Percentiles rank a stretch among this genome's conserved stretches.
These are phyloP conservation scores for Onychomys torridus DNA, from an alignment of 2,797 vertebrate species.

Conservation along the genomic window DNA sequence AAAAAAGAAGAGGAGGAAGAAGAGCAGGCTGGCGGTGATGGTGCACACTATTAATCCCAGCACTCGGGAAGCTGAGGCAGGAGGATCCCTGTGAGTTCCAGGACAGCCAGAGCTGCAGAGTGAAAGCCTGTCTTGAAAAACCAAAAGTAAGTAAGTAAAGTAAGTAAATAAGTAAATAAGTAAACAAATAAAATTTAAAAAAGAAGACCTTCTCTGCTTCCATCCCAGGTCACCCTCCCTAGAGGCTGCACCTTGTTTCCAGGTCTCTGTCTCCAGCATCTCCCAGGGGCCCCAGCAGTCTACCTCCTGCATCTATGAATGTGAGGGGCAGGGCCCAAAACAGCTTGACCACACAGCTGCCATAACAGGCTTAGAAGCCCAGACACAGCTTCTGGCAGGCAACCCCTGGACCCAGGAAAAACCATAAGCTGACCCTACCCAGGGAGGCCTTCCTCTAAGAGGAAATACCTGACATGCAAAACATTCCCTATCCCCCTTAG, in stretches of 20 bases:
- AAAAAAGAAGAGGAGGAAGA: background rate
- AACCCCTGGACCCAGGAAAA: too few relatives aligned
- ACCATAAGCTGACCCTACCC: too few relatives aligned
- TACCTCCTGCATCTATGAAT: background rate
- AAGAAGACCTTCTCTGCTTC: background rate
- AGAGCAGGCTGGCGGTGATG: background rate
- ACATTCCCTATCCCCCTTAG: too few relatives aligned
- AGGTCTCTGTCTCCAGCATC: background rate
- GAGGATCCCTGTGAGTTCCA: background rate
- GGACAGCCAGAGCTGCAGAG: background rate
- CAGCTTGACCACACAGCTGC: too few relatives aligned
- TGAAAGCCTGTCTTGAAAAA: background rate
- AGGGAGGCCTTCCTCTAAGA: too few relatives aligned
- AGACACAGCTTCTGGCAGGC: too few relatives aligned
- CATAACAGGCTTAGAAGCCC: too few relatives aligned
- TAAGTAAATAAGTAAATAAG: background rate
- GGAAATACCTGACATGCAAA: too few relatives aligned
- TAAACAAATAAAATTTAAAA: background rate
- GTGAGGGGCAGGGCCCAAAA: too few relatives aligned
- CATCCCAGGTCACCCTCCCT: background rate
- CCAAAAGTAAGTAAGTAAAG: background rate
- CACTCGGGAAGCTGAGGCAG: background rate
- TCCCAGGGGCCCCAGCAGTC: background rate
- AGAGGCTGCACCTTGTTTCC: background rate
- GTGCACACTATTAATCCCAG: background rate